A percentile compares a stretch with the other conserved stretches of the same genome.
These are phyloP conservation scores for Trichosurus vulpecula DNA, from an alignment of 2,797 vertebrate genomes.

Conservation along the genomic window DNA sequence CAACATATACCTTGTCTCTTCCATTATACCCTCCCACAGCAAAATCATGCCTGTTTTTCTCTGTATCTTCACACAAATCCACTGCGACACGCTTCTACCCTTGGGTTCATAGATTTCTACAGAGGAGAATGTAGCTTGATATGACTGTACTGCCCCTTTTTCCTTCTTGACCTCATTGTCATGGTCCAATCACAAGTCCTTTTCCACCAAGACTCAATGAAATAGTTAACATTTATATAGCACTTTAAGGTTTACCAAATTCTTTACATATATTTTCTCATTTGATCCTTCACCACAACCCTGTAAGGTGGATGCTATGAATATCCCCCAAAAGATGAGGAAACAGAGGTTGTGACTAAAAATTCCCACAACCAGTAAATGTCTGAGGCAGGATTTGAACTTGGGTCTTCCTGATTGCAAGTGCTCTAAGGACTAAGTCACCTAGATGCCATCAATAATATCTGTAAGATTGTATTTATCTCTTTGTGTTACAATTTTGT, in stretches of 20 bases:
- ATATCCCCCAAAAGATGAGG: background rate
- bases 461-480: background rate
- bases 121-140: background rate
- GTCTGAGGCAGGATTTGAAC: background rate
- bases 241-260: background rate
- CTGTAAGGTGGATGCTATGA: background rate
- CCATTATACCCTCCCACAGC: background rate
- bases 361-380: background rate
- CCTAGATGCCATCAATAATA: background rate
- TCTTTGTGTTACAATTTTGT: background rate
- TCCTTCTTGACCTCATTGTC: background rate
- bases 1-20: background rate
- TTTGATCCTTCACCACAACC: background rate
- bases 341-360: background rate
- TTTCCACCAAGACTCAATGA: background rate
- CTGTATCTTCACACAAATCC: background rate
- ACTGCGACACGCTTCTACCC: background rate
- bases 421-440: background rate
- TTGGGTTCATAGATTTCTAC: background rate
- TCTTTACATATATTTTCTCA: background rate
- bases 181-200: background rate
- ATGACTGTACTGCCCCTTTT: background rate
- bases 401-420: background rate
- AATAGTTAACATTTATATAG: background rate
- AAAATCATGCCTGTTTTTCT: background rate